Percentiles rank a stretch among this genome's conserved stretches.
Evolutionary conservation across 1,140 invertebrate genomes (phyloP).

Genomic region (Heliconius himera): DNA sequence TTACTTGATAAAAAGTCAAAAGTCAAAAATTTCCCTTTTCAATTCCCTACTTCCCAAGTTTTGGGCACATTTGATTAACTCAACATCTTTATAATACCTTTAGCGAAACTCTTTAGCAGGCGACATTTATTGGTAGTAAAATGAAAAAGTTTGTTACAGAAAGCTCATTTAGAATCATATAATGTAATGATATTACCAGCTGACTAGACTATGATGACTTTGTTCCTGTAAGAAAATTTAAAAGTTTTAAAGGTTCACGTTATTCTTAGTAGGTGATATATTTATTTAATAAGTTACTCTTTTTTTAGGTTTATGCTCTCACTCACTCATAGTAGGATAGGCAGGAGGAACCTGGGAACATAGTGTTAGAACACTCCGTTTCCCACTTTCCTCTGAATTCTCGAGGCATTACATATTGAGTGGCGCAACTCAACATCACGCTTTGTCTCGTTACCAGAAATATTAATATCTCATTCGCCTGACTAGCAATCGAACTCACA

Average conservation of each 20-base stretch:
- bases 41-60: background rate
- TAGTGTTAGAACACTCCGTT: no score
- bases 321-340: no score
- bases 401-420: no score
- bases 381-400: no score
- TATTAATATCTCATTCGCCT: no score
- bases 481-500: no score
- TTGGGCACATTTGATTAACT: conserved; percentile 1
- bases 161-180: conserved; percentile 1
- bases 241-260: background rate
- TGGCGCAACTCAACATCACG: no score
- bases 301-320: background rate
- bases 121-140: conserved; percentile 21
- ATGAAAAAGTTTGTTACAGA: conserved; percentile 20
- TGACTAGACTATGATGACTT: background rate
- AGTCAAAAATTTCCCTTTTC: background rate
- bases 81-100: conserved; percentile 10
- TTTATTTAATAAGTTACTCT: background rate
- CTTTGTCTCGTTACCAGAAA: no score
- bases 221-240: background rate
- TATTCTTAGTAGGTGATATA: background rate
- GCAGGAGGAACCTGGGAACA: no score
- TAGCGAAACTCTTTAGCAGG: conserved; percentile 2
- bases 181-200: conserved; percentile 4
- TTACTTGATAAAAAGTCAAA: background rate